phyloP scores from a whole-genome alignment of 1,140 invertebrate species.

The Caenorhabditis remanei region DNA sequence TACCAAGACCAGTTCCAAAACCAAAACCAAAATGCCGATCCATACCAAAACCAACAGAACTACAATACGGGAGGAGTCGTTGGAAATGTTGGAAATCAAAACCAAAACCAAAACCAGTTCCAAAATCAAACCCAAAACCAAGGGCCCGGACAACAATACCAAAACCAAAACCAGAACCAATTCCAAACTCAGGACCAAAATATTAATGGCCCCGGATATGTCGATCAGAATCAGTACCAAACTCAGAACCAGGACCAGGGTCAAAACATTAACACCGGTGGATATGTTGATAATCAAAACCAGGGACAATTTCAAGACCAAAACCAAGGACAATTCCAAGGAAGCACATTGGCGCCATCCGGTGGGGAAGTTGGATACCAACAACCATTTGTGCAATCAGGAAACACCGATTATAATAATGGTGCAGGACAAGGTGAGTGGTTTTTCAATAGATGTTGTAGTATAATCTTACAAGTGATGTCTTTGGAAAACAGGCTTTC shows the following conservation, averaged over 20 bases:
- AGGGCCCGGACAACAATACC: not conserved
- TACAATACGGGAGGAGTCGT: conserved; percentile 12
- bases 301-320: not conserved
- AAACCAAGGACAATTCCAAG: conserved; percentile 9
- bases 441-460: not conserved
- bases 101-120: not conserved
- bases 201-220: not conserved
- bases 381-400: conserved; percentile 28
- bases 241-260: conserved; percentile 12
- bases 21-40: not conserved
- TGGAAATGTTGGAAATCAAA: conserved; percentile 44
- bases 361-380: conserved; percentile 36
- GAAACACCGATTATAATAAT: conserved; percentile 46
- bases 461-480: no score
- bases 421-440: not conserved
- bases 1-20: conserved; percentile 16
- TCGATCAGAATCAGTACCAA: not conserved
- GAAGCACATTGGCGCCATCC: conserved; percentile 17
- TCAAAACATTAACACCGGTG: not conserved
- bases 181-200: not conserved
- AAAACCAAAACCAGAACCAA: conserved; percentile 13
- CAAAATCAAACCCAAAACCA: conserved; percentile 9
- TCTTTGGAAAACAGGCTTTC: no score
- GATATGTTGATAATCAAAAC: conserved; percentile 16
- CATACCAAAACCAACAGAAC: not conserved